A percentile compares a stretch with the other conserved stretches of the same genome.
Evolutionary conservation across 2,888 invertebrate species (phyloP).

Genomic region (Drosophila heteroneura): DNA sequence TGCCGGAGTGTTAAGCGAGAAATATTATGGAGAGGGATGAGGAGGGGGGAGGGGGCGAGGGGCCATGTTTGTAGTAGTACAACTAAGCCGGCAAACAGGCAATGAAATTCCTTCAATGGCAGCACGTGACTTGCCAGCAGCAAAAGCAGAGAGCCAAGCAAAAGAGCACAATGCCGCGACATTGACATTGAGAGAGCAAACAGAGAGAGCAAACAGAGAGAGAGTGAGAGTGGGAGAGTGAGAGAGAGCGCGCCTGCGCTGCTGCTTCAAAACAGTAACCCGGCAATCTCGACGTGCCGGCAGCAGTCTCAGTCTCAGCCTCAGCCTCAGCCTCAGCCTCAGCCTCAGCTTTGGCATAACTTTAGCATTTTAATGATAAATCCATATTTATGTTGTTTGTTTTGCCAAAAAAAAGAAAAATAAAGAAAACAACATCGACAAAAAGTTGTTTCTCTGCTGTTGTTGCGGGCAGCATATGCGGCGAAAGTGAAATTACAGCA

Average conservation of each 20-base stretch:
- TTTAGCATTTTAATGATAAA: constrained; percentile 80
- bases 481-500: constrained; percentile 72
- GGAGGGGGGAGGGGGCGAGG: not conserved
- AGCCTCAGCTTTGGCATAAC: constrained; percentile 52
- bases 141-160: constrained; percentile 20
- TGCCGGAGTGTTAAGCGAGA: constrained; percentile 62
- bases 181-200: constrained; percentile 65
- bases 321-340: not conserved
- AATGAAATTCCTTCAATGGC: constrained; percentile 78
- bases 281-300: constrained; percentile 56
- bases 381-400: constrained; percentile 81
- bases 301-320: constrained; percentile 1
- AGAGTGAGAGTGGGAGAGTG: constrained; percentile 2
- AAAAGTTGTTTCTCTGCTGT: constrained; percentile 30
- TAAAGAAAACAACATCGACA: constrained; percentile 34
- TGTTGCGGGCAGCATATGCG: constrained; percentile 68
- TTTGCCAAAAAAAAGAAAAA: constrained; percentile 64
- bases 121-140: constrained; percentile 71
- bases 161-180: constrained; percentile 34
- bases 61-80: constrained; percentile 2
- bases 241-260: constrained; percentile 50
- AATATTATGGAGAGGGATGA: not conserved
- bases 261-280: constrained; percentile 9
- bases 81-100: constrained; percentile 69
- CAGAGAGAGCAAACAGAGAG: constrained; percentile 33